Base-by-base conservation (phyloP, 2,797 vertebrate genomes). In the Anabacerthia variegaticeps region DNA sequence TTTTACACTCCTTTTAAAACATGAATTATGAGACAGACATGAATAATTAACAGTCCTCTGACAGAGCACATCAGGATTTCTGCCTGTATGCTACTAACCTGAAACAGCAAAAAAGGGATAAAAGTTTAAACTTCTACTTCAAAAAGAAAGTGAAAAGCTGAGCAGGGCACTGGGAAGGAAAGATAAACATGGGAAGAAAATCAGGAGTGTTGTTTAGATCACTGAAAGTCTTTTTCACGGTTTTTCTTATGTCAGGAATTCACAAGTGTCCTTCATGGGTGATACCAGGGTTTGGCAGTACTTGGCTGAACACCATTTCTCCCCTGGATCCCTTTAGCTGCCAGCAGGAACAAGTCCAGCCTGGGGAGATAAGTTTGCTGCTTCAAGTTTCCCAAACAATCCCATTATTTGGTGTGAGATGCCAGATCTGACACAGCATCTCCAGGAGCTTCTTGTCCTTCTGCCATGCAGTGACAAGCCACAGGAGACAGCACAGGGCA, bases 21-120 rank as follows among this genome's bases (percentile, higher is more conserved):
- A 63, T 69, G 34, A 89, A 66, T 74, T 86, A 75, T 76, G 62
- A 77, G 69, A 36, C 9, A 56, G 65, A 69, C 4, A 16, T 71
- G 34, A 94, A 94, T 81, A 93, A 94, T 81, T 80, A 88, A 81
- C 34, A 76, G 67, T 20, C 3, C 22, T 87, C 79, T 84, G 74
- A 93, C 61, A 86, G 75, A 52, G 20, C 44, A 88, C 32, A 66
- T 91, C 51, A 85, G 51, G 17, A 71, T 68, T 94, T 66, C 36
- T 94, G 26, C 37, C 54, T 54, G 5, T 30, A 26, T 54, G 15
- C 54, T 75, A 41, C 43, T 75, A 92, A 85, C 14, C 81, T 68
- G 52, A 89, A 94, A 74, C 39, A 48, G 28, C 12, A 55, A 89
- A 88, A 93, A 74, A 58, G 4, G 10, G 30, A 19, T 81, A 85